These are phyloP conservation scores for Amaurobius ferox DNA, from an alignment of 2,888 invertebrate genomes.

Conservation along the genomic window DNA sequence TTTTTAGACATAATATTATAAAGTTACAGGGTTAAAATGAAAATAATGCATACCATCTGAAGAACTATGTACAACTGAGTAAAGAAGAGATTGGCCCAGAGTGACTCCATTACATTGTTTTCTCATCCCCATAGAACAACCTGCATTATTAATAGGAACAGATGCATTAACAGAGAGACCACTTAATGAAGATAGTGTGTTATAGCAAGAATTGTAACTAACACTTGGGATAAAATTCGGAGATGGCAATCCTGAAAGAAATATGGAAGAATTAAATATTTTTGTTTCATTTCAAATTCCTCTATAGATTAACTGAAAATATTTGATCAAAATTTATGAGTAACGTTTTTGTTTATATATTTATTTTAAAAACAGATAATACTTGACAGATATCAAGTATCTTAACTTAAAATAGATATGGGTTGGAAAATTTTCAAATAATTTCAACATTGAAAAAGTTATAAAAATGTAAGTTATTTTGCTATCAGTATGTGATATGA, in stretches of 20 bases:
- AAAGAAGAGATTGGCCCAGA: neutral
- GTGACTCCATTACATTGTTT: slow-evolving; percentile 29
- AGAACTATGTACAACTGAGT: slow-evolving; percentile 16
- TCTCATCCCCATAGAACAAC: slow-evolving; percentile 17
- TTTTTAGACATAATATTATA: neutral
- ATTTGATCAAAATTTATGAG: too few relatives aligned
- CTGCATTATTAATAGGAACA: slow-evolving; percentile 25
- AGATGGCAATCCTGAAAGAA: slow-evolving; percentile 8
- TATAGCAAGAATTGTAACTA: slow-evolving; percentile 48
- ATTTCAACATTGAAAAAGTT: too few relatives aligned
- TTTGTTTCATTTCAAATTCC: too few relatives aligned
- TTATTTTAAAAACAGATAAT: too few relatives aligned
- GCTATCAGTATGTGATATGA: too few relatives aligned
- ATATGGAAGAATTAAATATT: too few relatives aligned
- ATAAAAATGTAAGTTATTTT: too few relatives aligned
- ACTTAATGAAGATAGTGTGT: slow-evolving; percentile 68
- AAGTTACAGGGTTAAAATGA: neutral
- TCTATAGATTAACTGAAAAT: too few relatives aligned
- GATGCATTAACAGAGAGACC: slow-evolving; percentile 40
- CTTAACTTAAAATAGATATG: too few relatives aligned
- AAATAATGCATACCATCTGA: slow-evolving; percentile 31
- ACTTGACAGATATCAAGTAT: too few relatives aligned
- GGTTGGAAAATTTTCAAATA: too few relatives aligned
- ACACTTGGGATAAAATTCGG: slow-evolving; percentile 18
- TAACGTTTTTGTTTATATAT: too few relatives aligned